A percentile compares a stretch with the other conserved stretches of the same genome.
Conservation (phyloP, 2,797 vertebrate species). For the Ctenochaetus hawaiiensis region DNA sequence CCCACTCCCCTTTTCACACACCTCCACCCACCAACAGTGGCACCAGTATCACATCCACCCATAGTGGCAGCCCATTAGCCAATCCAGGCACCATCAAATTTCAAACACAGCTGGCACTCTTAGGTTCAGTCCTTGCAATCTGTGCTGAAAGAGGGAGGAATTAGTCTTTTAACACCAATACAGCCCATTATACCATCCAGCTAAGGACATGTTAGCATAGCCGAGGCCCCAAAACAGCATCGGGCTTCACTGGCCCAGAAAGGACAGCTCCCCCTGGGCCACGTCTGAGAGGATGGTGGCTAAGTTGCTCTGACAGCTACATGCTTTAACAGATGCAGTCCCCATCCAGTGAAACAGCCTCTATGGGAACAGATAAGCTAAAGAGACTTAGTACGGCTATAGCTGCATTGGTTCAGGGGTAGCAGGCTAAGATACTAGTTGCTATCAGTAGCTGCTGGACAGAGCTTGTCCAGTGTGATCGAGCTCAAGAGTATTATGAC, state of each 20-base stretch:
- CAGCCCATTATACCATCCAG: constrained; percentile 30
- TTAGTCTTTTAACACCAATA: constrained; percentile 53
- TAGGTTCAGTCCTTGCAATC: constrained; percentile 37
- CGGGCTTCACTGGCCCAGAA: constrained; percentile 81
- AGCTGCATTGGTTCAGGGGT: constrained; percentile 32
- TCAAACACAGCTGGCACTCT: constrained; percentile 47
- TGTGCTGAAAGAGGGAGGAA: constrained; percentile 49
- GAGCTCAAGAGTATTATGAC: constrained; percentile 45
- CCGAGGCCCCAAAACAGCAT: constrained; percentile 72
- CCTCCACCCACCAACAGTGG: constrained; percentile 28
- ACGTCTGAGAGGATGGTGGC: constrained; percentile 72
- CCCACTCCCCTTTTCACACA: constrained; percentile 54
- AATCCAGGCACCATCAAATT: constrained; percentile 48
- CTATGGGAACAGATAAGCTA: constrained; percentile 67
- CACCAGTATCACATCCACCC: constrained; percentile 42
- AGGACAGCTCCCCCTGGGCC: constrained; percentile 78
- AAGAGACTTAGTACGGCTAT: constrained; percentile 42
- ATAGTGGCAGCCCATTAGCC: constrained; percentile 41
- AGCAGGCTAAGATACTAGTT: constrained; percentile 48
- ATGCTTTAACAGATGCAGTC: constrained; percentile 80
- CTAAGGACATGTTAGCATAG: constrained; percentile 46
- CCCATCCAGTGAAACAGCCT: constrained; percentile 68
- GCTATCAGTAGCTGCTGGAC: constrained; percentile 57
- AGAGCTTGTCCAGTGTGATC: constrained; percentile 47
- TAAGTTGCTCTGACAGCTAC: constrained; percentile 84